phyloP scores from a whole-genome alignment of 2,888 invertebrate genomes.

The Perdita meconis region DNA sequence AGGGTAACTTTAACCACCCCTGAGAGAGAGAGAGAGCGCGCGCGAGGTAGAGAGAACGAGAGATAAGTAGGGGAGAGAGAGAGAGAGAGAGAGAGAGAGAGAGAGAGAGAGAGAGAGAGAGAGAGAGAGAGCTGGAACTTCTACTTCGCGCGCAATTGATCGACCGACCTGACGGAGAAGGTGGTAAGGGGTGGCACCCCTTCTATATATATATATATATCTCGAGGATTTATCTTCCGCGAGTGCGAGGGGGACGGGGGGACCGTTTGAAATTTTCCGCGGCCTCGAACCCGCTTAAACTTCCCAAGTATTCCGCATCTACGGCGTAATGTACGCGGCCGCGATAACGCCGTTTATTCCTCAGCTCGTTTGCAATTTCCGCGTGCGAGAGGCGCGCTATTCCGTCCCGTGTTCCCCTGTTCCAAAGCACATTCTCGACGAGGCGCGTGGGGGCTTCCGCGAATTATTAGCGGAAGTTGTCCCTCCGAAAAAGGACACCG shows the following conservation, averaged over 20 bases:
- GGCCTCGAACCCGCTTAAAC: constrained; percentile 20
- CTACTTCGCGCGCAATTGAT: constrained; percentile 59
- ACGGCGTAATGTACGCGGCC: constrained; percentile 23
- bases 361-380: constrained; percentile 32
- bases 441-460: not conserved
- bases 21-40: too few relatives aligned
- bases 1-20: constrained; percentile 59
- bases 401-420: not conserved
- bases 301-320: constrained; percentile 31
- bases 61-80: too few relatives aligned
- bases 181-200: constrained; percentile 4
- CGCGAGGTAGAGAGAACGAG: too few relatives aligned
- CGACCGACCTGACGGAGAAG: constrained; percentile 18
- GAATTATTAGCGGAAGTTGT: too few relatives aligned
- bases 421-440: not conserved
- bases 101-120: too few relatives aligned
- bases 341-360: constrained; percentile 31
- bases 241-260: not conserved
- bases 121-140: constrained; percentile 48
- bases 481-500: too few relatives aligned
- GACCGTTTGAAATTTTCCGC: constrained; percentile 21
- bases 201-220: constrained; percentile 18
- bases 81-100: too few relatives aligned
- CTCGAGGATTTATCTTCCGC: constrained; percentile 41
- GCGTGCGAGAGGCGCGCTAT: not conserved